phyloP scores from a whole-genome alignment of 2,113 vertebrate species.

The Prolemur simus region DNA sequence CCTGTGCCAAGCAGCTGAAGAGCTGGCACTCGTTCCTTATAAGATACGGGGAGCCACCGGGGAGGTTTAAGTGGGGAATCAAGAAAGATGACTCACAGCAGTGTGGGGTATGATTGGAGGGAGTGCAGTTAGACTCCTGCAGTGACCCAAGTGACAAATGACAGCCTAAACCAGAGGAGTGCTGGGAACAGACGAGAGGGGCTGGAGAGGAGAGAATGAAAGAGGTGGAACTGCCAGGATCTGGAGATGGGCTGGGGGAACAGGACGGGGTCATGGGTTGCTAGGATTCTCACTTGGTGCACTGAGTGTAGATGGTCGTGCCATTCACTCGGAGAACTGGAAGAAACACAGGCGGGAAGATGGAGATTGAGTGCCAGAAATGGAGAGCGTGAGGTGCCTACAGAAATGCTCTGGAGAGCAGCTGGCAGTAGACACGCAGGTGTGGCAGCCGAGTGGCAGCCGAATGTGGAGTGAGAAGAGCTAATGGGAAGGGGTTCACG shows the following conservation, averaged over 20 bases:
- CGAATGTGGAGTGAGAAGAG: background rate
- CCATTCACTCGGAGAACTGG: background rate
- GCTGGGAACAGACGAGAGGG: background rate
- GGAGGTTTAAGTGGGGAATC: background rate
- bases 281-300: background rate
- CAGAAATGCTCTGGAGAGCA: background rate
- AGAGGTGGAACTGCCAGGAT: background rate
- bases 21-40: background rate
- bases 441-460: background rate
- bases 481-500: background rate
- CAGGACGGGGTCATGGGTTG: background rate
- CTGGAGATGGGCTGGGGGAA: background rate
- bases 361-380: background rate
- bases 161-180: background rate
- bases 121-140: background rate
- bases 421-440: rapidly evolving
- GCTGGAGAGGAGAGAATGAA: background rate
- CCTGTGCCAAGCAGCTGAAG: too few species aligned
- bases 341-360: background rate
- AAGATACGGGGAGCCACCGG: background rate
- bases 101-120: too few species aligned
- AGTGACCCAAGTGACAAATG: background rate
- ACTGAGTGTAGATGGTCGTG: rapidly evolving
- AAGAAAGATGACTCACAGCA: background rate
- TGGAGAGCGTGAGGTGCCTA: rapidly evolving